Evolutionary conservation across 2,113 vertebrate genomes (phyloP).

Genomic region (Cavia aperea): DNA sequence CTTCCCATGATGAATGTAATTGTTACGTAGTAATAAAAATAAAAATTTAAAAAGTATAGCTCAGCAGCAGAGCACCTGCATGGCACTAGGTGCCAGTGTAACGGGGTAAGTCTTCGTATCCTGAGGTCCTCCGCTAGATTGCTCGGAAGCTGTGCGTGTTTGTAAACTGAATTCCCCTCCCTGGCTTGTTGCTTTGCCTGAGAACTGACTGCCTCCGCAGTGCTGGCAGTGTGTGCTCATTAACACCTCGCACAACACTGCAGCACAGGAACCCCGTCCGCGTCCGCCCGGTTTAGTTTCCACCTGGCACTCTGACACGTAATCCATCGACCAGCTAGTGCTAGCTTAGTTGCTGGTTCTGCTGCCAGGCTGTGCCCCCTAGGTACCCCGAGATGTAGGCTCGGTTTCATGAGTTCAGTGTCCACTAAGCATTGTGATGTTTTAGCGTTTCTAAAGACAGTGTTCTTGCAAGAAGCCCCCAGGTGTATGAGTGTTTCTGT

Average conservation of each 20-base stretch:
- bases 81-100: neutral
- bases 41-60: neutral
- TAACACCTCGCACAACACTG: neutral
- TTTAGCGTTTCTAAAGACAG: neutral
- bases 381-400: too few relatives aligned
- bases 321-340: neutral
- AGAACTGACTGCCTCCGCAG: neutral
- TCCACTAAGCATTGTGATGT: neutral
- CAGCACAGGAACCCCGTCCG: neutral
- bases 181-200: neutral
- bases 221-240: neutral
- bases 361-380: neutral
- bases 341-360: neutral
- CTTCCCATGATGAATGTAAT: neutral
- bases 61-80: neutral
- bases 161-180: neutral
- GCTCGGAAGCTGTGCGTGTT: neutral
- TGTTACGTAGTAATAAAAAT: neutral
- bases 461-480: neutral
- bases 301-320: neutral
- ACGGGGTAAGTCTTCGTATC: neutral
- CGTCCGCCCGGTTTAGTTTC: neutral
- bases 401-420: neutral
- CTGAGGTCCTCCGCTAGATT: neutral
- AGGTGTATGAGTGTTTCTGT: neutral